Evolutionary conservation across 2,888 invertebrate species (phyloP).

Genomic region (Auanema sp.): DNA sequence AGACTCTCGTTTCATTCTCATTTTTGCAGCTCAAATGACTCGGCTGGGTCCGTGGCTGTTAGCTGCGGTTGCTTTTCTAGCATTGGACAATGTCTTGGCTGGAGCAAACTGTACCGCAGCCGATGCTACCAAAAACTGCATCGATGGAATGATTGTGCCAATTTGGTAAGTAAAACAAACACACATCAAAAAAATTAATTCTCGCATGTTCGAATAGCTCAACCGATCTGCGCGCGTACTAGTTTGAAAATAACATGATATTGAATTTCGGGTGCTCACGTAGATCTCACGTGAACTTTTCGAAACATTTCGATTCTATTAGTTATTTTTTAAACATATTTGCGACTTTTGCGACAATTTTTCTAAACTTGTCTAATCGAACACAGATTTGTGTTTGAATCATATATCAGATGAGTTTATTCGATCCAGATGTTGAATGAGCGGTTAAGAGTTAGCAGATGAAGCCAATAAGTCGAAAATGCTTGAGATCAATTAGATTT

Average conservation of each 20-base stretch:
- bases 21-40: constrained; percentile 26
- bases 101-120: constrained; percentile 63
- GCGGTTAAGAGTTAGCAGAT: no score
- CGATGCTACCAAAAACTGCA: constrained; percentile 71
- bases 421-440: no score
- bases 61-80: constrained; percentile 42
- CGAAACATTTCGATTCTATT: no score
- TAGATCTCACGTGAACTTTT: not conserved
- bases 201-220: not conserved
- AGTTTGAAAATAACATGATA: not conserved
- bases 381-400: no score
- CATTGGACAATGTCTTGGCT: constrained; percentile 41
- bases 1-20: no score
- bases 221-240: not conserved
- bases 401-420: no score
- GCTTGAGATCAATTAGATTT: no score
- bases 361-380: no score
- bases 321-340: no score
- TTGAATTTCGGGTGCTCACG: not conserved
- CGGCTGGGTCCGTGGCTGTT: constrained; percentile 48
- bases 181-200: not conserved
- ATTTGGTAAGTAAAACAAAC: constrained; percentile 72
- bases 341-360: no score
- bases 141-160: constrained; percentile 83
- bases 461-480: not conserved